These are phyloP conservation scores for Rotaria socialis DNA, from an alignment of 2,888 invertebrate genomes.

Conservation along the genomic window DNA sequence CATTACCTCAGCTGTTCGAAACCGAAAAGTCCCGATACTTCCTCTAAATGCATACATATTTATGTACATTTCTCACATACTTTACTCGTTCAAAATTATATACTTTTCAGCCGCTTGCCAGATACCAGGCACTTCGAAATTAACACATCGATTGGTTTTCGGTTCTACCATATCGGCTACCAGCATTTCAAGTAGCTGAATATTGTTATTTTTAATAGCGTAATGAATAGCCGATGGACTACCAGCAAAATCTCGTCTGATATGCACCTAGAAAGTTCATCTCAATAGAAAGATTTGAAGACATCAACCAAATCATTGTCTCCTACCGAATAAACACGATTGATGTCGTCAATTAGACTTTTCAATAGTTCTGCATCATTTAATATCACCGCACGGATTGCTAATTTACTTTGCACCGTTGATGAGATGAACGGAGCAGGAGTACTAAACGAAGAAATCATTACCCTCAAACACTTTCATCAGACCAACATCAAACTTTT, in stretches of 20 bases:
- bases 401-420: slow-evolving; percentile 57
- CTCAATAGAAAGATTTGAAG: too few species aligned
- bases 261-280: background rate
- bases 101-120: background rate
- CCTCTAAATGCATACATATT: too few species aligned
- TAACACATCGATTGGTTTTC: background rate
- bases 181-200: slow-evolving; percentile 17
- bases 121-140: background rate
- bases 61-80: too few species aligned
- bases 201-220: slow-evolving; percentile 31
- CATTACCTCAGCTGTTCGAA: slow-evolving; percentile 24
- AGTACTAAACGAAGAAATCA: slow-evolving; percentile 54
- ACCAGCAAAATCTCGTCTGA: background rate
- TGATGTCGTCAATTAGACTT: slow-evolving; percentile 50
- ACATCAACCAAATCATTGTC: background rate
- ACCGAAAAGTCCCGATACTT: background rate
- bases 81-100: too few species aligned
- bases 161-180: slow-evolving; percentile 35
- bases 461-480: background rate
- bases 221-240: slow-evolving; percentile 34
- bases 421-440: slow-evolving; percentile 60
- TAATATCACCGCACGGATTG: slow-evolving; percentile 54
- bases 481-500: slow-evolving; percentile 22
- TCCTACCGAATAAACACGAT: slow-evolving; percentile 51
- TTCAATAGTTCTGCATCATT: slow-evolving; percentile 53